These are phyloP conservation scores for Diplolepis rosae DNA, from an alignment of 2,888 invertebrate species.

Conservation along the genomic window DNA sequence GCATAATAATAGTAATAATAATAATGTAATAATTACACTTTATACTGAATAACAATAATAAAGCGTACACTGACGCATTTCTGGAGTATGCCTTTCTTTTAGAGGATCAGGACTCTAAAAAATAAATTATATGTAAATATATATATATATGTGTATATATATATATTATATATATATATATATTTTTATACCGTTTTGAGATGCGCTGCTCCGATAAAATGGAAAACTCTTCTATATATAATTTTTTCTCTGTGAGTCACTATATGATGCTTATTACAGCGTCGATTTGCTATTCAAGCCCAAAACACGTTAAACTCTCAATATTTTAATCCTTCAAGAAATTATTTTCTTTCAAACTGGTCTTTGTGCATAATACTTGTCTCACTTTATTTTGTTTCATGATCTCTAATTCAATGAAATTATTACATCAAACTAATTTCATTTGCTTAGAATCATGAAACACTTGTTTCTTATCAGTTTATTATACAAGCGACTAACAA, in stretches of 20 bases:
- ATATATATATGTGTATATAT: slow-evolving; percentile 45
- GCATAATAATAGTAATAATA: slow-evolving; percentile 40
- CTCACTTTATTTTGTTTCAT: not conserved
- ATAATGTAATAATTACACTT: slow-evolving; percentile 31
- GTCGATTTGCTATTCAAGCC: slow-evolving; percentile 35
- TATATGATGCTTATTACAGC: slow-evolving; percentile 39
- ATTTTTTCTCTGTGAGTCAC: slow-evolving; percentile 22
- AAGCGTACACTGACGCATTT: slow-evolving; percentile 28
- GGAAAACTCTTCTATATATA: slow-evolving; percentile 31
- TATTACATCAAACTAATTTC: no score
- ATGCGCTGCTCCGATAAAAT: slow-evolving; percentile 28
- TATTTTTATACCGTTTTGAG: slow-evolving; percentile 37
- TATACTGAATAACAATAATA: slow-evolving; percentile 29
- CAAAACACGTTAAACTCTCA: slow-evolving; percentile 31
- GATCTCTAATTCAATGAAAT: no score
- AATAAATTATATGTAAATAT: slow-evolving; percentile 31
- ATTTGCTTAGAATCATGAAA: not conserved
- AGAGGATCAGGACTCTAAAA: slow-evolving; percentile 28
- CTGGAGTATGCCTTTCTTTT: slow-evolving; percentile 27
- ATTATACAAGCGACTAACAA: not conserved
- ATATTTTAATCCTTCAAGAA: slow-evolving; percentile 18
- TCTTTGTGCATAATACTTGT: slow-evolving; percentile 18
- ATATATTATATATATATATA: slow-evolving; percentile 46
- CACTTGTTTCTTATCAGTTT: not conserved
- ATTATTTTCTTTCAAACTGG: not conserved